These are phyloP conservation scores for Galbula dea DNA, from an alignment of 2,113 vertebrate genomes.

Conservation along the genomic window DNA sequence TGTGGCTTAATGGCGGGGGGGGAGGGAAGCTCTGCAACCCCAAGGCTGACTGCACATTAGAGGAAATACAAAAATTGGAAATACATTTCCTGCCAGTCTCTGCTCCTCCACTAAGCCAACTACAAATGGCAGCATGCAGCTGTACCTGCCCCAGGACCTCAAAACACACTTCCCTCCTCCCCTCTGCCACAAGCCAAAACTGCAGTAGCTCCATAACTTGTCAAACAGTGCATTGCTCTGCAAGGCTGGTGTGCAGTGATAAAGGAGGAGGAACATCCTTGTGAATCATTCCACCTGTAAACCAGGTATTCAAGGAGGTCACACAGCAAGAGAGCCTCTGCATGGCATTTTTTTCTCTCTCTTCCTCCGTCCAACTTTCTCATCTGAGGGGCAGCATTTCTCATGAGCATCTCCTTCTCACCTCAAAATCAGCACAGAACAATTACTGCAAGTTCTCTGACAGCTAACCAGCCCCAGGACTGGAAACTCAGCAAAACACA, in stretches of 20 bases:
- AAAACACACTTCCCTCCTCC: neutral
- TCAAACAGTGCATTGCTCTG: rapidly evolving
- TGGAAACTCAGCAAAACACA: rapidly evolving
- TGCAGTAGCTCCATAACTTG: neutral
- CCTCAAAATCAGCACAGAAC: neutral
- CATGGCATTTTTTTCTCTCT: neutral
- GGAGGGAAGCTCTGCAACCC: neutral
- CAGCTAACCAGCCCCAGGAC: neutral
- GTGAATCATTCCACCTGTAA: neutral
- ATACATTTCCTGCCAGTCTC: neutral
- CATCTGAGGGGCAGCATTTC: neutral
- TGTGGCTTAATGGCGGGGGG: neutral
- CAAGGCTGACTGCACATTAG: neutral
- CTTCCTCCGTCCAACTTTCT: neutral
- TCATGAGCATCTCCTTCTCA: neutral
- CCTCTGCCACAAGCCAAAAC: rapidly evolving
- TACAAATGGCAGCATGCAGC: rapidly evolving
- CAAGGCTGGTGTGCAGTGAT: neutral
- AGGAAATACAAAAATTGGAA: neutral
- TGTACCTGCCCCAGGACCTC: neutral
- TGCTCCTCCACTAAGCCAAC: neutral
- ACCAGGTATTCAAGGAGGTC: neutral
- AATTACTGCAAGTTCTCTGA: neutral
- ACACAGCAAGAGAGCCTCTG: rapidly evolving
- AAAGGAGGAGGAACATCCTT: neutral